Conservation (phyloP, 2,797 vertebrate species). For the Cyprinella venusta region DNA sequence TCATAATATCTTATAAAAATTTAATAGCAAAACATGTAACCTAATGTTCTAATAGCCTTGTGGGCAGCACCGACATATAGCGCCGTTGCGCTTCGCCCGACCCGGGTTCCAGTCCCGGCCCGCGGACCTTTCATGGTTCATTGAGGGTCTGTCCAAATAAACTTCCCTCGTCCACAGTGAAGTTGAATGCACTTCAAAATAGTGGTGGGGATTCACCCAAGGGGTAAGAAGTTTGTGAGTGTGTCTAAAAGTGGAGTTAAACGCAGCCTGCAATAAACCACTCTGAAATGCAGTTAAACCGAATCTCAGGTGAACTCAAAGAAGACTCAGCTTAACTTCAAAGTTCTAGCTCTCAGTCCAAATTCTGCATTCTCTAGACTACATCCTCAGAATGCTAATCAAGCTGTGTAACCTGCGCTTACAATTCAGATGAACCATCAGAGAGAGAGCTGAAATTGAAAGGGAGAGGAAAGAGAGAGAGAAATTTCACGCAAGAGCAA, state of each 20-base stretch:
- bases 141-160: too few relatives aligned
- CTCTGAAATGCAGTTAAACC: not conserved
- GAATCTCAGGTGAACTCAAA: not conserved
- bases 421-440: constrained; percentile 19
- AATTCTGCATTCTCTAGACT: constrained; percentile 2
- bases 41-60: too few relatives aligned
- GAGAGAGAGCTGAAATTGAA: constrained; percentile 43
- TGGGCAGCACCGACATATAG: too few relatives aligned
- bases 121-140: too few relatives aligned
- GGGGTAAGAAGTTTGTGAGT: too few relatives aligned
- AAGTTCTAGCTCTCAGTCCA: not conserved
- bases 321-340: not conserved
- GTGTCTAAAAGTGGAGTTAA: too few relatives aligned
- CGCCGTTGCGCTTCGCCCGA: too few relatives aligned
- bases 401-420: not conserved
- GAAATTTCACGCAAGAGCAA: constrained; percentile 59
- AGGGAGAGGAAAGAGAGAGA: not conserved
- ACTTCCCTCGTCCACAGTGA: too few relatives aligned
- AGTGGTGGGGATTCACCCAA: not conserved
- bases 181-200: too few relatives aligned
- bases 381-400: constrained; percentile 34
- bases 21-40: too few relatives aligned
- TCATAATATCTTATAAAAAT: too few relatives aligned
- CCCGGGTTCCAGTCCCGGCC: too few relatives aligned
- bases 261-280: not conserved